A percentile compares a stretch with the other conserved stretches of the same genome.
phyloP scores from a whole-genome alignment of 2,888 invertebrate species.

The Theodoxus fluviatilis region DNA sequence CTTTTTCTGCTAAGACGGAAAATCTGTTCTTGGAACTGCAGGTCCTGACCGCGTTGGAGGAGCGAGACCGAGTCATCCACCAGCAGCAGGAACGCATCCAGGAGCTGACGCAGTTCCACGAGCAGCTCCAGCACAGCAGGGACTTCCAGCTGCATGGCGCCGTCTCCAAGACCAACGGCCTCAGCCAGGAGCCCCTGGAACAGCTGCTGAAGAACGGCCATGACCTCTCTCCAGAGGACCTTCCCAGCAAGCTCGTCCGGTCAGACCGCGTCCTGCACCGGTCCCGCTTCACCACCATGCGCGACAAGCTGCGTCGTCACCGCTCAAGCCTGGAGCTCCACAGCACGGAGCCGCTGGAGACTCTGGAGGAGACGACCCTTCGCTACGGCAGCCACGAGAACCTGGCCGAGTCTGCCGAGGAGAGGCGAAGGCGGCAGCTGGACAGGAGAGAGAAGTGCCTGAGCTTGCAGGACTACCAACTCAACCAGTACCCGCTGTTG shows the following conservation, averaged over 20 bases:
- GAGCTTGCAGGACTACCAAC: conserved; percentile 35
- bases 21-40: no score
- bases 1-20: no score
- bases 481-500: conserved; percentile 16
- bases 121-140: conserved; percentile 40
- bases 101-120: conserved; percentile 36
- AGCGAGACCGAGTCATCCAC: conserved; percentile 23
- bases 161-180: conserved; percentile 41
- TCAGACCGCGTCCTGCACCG: conserved; percentile 11
- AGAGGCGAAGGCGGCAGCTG: conserved; percentile 21
- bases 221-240: conserved; percentile 42
- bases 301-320: conserved; percentile 49
- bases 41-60: no score
- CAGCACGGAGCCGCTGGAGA: conserved; percentile 41
- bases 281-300: conserved; percentile 39
- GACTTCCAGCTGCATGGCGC: no score
- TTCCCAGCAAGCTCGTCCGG: conserved; percentile 41
- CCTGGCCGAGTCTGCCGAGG: conserved; percentile 31
- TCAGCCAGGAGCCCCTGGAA: conserved; percentile 41
- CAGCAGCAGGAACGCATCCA: conserved; percentile 31
- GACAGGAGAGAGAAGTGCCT: conserved; percentile 30
- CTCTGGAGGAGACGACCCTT: conserved; percentile 36
- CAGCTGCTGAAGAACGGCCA: conserved; percentile 43
- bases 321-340: conserved; percentile 52
- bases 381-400: conserved; percentile 54